These are phyloP conservation scores for Tenthredo scrophulariae DNA, from an alignment of 2,888 invertebrate species.

Conservation along the genomic window DNA sequence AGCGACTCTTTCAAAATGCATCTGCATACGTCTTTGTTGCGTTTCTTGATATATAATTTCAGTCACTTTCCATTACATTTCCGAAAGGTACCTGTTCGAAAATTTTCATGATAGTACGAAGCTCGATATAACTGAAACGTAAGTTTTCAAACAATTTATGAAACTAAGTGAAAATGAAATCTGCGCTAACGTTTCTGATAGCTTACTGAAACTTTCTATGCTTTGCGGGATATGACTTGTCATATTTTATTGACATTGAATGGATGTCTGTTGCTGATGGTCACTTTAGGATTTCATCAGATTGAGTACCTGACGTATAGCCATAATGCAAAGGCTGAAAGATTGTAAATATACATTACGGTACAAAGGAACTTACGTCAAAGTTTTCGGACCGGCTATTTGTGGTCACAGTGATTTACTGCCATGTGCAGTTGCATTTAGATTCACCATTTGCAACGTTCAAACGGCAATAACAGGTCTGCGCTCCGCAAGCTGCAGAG, in stretches of 20 bases:
- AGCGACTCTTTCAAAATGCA: too few species aligned
- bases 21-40: background rate
- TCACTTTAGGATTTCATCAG: background rate
- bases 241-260: background rate
- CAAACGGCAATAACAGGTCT: conserved; percentile 33
- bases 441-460: conserved; percentile 27
- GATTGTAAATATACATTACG: background rate
- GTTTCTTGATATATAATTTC: background rate
- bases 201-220: background rate
- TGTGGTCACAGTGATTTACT: background rate
- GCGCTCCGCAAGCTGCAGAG: background rate
- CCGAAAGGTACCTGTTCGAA: background rate
- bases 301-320: background rate
- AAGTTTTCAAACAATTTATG: background rate
- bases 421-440: conserved; percentile 3
- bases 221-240: too few species aligned
- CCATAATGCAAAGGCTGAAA: background rate
- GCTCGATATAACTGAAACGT: background rate
- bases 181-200: background rate
- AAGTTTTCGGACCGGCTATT: background rate
- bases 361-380: background rate
- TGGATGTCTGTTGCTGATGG: background rate
- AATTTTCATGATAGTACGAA: background rate
- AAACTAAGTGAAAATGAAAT: background rate
- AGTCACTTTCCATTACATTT: background rate